Base-by-base conservation (phyloP, 2,888 invertebrate species). In the Melipona bicolor region DNA sequence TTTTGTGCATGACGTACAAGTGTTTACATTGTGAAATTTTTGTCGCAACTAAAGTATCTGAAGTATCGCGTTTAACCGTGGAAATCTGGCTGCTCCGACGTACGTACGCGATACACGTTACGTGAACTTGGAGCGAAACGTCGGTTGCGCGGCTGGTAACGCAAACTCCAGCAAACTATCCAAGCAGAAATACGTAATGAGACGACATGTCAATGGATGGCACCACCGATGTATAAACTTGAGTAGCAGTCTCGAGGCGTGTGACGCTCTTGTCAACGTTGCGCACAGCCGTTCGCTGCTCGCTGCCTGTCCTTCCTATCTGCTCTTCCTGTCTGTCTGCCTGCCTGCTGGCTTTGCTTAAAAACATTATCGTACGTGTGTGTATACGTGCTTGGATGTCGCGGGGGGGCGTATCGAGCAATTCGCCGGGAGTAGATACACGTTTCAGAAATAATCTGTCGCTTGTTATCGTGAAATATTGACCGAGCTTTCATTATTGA, bases 181-280 rank as follows among this genome's bases (percentile, higher is more conserved):
- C 75, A 78, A 75, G 75, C 80, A 78, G 85, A 85, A 84, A 85
- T 54, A 69, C 64, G 79, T 85, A 85, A 84, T 81, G 76, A 81
- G 84, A 83, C 77, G 84, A 65, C 77, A 65, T 78, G 85, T 84
- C 88, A 79, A 88, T 81, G 88, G 86, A 88, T 86, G 88, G 88
- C 86, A 86, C 81, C 88, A 83, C 80, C 74, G 74, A 86, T 86
- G 78, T 85, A 83, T 81, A 86, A 84, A 82, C 74, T 72, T 72
- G 64, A 73, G 32, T 43, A 64, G 70, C 9, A 77, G 36, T 52
- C 19, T n/a, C 62, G 76, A 52, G 49, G 64, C 36, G 27, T 50
- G 71, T 56, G 59, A 4, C 61, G 50, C 19, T 49, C 54, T n/a
- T 17, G 59, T 54, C 17, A 49, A 49, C 65, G 80, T 21, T 70